These are phyloP conservation scores for Leptopilina drosophilae DNA, from an alignment of 2,888 invertebrate genomes.

Conservation along the genomic window DNA sequence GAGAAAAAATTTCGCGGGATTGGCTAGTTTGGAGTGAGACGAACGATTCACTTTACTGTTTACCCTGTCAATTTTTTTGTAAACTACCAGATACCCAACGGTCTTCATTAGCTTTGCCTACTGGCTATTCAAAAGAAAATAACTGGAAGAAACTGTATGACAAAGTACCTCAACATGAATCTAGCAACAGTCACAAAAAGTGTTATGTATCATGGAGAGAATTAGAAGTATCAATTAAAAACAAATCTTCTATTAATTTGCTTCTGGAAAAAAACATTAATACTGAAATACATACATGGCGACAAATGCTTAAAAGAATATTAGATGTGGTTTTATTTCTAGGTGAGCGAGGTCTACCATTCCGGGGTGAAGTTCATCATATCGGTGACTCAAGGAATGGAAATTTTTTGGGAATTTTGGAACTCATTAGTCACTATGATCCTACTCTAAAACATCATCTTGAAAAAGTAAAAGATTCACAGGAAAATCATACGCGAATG, in stretches of 20 bases:
- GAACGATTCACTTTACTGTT: slow-evolving; percentile 7
- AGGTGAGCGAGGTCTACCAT: slow-evolving; percentile 35
- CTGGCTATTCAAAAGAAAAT: background rate
- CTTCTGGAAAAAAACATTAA: background rate
- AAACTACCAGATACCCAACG: background rate
- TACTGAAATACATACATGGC: background rate
- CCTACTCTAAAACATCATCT: background rate
- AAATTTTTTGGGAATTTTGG: slow-evolving; percentile 41
- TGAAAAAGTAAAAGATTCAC: slow-evolving; percentile 16
- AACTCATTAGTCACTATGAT: slow-evolving; percentile 12
- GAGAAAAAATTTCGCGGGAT: background rate
- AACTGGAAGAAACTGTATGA: slow-evolving; percentile 7
- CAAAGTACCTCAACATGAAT: slow-evolving; percentile 20
- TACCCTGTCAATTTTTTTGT: background rate
- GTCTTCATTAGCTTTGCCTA: background rate
- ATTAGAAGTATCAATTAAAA: background rate
- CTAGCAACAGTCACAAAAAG: background rate
- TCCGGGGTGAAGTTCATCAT: slow-evolving; percentile 18
- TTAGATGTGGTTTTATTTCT: slow-evolving; percentile 30
- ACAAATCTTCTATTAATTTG: slow-evolving; percentile 6
- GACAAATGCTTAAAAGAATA: slow-evolving; percentile 11
- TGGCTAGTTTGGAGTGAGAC: slow-evolving; percentile 5
- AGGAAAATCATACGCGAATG: slow-evolving; percentile 18
- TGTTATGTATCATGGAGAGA: slow-evolving; percentile 1
- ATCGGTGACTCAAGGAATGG: slow-evolving; percentile 41